Evolutionary conservation across 2,113 vertebrate species (phyloP), one percentile per base, ranked within the genome.

Genomic region (Baryphthengus martii): DNA sequence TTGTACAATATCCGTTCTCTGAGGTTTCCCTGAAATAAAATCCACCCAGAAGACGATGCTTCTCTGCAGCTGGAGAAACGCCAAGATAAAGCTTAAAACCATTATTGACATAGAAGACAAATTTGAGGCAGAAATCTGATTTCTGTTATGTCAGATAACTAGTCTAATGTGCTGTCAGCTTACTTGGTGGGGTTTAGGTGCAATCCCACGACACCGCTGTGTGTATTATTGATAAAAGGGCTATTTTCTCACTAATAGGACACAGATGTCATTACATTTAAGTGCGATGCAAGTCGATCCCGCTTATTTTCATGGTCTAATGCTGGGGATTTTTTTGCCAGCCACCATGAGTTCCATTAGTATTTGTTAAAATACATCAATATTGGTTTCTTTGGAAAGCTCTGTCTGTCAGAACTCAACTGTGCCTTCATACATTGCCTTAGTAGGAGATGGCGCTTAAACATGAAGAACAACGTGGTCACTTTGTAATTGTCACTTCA

Each of bases 1-100:
- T 2, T 70, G 63, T 42, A 5, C 85, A 58, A 0, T 29, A 12
- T 19, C 3, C 9, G 1, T 37, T 42, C 37, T 39, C 75, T 91
- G 45, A 44, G 52, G n/a, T 88, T 61, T 42, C 76, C 39, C 55
- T 82, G 86, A 3, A 82, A 55, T 39, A 40, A 9, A 63, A 25
- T 19, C 13, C 24, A 56, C 58, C 15, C 91, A 76, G 73, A 82
- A 86, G 45, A 68, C 66, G 44, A 70, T 9, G 10, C 19, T 84
- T 94, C 73, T 87, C 67, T 95, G 75, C 79, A 78, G 61, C 91
- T 97, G 91, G 71, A 83, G 77, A 55, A 81, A 47, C 2, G 49
- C 94, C 95, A 89, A 23, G 58, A 7, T 28, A 33, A 58, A 89
- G 29, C 29, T 56, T 56, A 23, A 81, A 87, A 31, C 73, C 26